Evolutionary conservation across 2,888 invertebrate genomes (phyloP), one percentile per base, ranked within the genome.

Genomic region (Caenorhabditis afra): DNA sequence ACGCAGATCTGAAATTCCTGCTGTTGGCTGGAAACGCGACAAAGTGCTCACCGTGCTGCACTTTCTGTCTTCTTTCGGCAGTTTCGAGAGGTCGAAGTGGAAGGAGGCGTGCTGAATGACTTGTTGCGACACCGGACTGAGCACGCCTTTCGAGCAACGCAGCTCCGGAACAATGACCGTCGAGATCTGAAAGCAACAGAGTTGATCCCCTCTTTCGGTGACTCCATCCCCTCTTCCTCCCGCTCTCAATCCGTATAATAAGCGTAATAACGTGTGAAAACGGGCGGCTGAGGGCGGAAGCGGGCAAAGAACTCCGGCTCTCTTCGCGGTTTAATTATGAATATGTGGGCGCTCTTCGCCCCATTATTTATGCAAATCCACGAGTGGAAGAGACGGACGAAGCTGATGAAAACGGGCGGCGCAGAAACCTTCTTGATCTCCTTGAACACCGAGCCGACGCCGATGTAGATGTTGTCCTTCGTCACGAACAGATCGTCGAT

Each of bases 151-250:
- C 14, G 77, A 61, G 49, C 86, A 86, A 22, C 80, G 68, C 23
- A 86, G 59, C 50, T 86, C 86, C 14, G 86, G 85, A n/a, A 86
- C 86, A 22, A 86, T 81, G 3, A 86, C 83, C 4, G 86, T 86
- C 12, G 80, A 79, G n/a, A 86, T 82, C 86, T 86, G 62, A 39
- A 84, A 78, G 0, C 22, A 52, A 20, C 35, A 52, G 1, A 50
- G 10, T 61, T 52, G 10, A 45, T 52, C 45, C 53, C 53, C 8
- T n/a, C n/a, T n/a, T 8, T 50, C 47, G n/a, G 53, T 59, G 35
- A 68, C 45, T 64, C 57, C 29, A 39, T 57, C 44, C 71, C 7
- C 7, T 71, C 61, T 4, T 39, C 39, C 47, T 53, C 18, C 16
- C 18, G 14, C 57, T 37, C 41, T 35, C 57, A 73, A 64, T 73